Conservation (phyloP, 1,140 invertebrate genomes). For the Bombus haemorrhoidalis region DNA sequence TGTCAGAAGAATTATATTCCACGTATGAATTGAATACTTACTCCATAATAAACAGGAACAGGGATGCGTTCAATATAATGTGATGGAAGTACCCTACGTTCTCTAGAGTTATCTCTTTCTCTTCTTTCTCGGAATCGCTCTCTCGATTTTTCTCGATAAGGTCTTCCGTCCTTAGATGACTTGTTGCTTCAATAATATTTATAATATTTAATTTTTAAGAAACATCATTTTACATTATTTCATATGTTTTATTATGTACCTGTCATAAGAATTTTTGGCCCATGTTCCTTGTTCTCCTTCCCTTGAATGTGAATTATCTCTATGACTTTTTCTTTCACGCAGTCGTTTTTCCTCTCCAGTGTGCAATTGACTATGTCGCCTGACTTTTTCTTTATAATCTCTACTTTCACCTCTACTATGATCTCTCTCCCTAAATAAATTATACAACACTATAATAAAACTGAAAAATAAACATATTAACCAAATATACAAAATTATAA, state of each 20-base stretch:
- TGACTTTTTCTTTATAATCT: constrained; percentile 22
- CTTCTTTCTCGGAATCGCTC: constrained; percentile 51
- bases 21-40: constrained; percentile 28
- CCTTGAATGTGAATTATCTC: constrained; percentile 40
- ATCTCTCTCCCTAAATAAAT: constrained; percentile 21
- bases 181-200: not conserved
- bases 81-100: constrained; percentile 37
- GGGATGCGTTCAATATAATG: constrained; percentile 60
- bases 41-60: constrained; percentile 65
- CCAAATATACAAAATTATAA: not conserved
- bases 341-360: not conserved
- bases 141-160: constrained; percentile 7
- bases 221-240: not conserved
- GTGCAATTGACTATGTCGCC: not conserved
- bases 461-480: not conserved
- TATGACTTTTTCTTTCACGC: constrained; percentile 1
- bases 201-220: not conserved
- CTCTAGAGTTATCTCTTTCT: constrained; percentile 49
- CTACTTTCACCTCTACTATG: constrained; percentile 12
- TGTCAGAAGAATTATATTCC: not conserved
- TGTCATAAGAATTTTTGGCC: constrained; percentile 23
- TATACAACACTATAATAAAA: constrained; percentile 3
- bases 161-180: constrained; percentile 22
- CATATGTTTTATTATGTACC: constrained; percentile 29
- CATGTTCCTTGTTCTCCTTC: constrained; percentile 23